phyloP scores from a whole-genome alignment of 2,113 vertebrate species.

The Petroica traversi region DNA sequence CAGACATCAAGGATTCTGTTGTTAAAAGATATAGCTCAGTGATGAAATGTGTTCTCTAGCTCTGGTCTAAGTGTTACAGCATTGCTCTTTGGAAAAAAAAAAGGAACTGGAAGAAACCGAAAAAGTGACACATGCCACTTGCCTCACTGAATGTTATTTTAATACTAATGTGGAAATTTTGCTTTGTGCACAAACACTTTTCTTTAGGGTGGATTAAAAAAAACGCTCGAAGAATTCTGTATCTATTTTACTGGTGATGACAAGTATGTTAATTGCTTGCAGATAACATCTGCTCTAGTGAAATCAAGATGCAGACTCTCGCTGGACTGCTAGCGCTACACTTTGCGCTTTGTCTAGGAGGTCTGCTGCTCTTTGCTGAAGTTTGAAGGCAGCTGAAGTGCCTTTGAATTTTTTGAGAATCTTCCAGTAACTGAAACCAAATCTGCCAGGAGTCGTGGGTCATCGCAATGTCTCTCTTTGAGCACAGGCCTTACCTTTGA shows the following conservation, averaged over 20 bases:
- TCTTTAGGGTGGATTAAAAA: conserved; percentile 56
- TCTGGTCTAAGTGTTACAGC: conserved; percentile 31
- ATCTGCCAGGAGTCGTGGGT: conserved; percentile 83
- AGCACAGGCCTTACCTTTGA: conserved; percentile 83
- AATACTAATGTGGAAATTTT: conserved; percentile 69
- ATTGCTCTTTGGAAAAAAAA: not conserved
- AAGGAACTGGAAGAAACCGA: not conserved
- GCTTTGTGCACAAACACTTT: conserved; percentile 69
- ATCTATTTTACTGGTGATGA: conserved; percentile 78
- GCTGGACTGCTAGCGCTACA: conserved; percentile 64
- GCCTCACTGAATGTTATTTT: conserved; percentile 69
- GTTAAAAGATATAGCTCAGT: not conserved
- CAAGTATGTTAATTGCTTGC: conserved; percentile 84
- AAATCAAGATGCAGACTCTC: conserved; percentile 75
- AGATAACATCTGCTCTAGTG: conserved; percentile 84
- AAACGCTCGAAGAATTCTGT: conserved; percentile 47
- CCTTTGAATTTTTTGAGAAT: conserved; percentile 77
- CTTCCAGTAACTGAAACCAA: conserved; percentile 85
- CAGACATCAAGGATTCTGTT: not conserved
- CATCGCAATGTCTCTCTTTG: conserved; percentile 87
- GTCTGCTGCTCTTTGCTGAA: conserved; percentile 47
- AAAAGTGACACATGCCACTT: conserved; percentile 32
- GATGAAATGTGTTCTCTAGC: conserved; percentile 3
- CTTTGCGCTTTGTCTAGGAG: conserved; percentile 68
- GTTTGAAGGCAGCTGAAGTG: conserved; percentile 68